Evolutionary conservation across 2,888 invertebrate genomes (phyloP), one percentile per base, ranked within the genome.

Genomic region (Lithophane semibrunnea): DNA sequence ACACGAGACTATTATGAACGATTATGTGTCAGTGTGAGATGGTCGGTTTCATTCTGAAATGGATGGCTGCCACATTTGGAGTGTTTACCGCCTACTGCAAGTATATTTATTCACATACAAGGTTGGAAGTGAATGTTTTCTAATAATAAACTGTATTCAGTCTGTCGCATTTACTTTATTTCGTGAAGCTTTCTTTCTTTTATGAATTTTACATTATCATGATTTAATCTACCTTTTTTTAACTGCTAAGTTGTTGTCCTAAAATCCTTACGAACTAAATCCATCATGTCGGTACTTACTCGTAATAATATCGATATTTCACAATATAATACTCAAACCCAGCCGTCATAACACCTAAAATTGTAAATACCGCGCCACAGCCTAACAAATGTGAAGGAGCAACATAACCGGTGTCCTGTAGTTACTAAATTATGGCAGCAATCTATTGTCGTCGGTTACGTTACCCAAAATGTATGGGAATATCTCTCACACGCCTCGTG

Each of bases 21-120:
- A 89, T 91, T 79, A 87, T 82, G 87, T 88, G 90, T 88, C 91
- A 88, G 77, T 64, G 80, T 24, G 37, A 47, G 79, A 66, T 70
- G 73, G 82, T 65, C 37, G 79, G 84, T 81, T 77, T 64, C 69
- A 75, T 76, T 58, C 67, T 75, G 66, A 81, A 89, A 92, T 90
- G 86, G 88, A 93, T 92, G 73, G 86, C 83, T 72, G 79, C 84
- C 52, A 54, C 66, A 16, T 24, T 60, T 10, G 37, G 64, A 88
- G 58, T 61, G 85, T 90, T 73, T 77, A 44, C 37, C 82, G 79
- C 21, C 16, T 37, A 52, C 58, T 76, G 75, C 67, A 78, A 86
- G 24, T 67, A 37, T 37, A 79, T 8, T 68, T 64, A 74, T 58
- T 58, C 63, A 58, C 5, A n/a, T 24, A 37, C n/a, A 21, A 64